Percentiles rank a stretch among this genome's conserved stretches.
Conservation (phyloP, 2,888 invertebrate genomes). For the Emmelina monodactyla region DNA sequence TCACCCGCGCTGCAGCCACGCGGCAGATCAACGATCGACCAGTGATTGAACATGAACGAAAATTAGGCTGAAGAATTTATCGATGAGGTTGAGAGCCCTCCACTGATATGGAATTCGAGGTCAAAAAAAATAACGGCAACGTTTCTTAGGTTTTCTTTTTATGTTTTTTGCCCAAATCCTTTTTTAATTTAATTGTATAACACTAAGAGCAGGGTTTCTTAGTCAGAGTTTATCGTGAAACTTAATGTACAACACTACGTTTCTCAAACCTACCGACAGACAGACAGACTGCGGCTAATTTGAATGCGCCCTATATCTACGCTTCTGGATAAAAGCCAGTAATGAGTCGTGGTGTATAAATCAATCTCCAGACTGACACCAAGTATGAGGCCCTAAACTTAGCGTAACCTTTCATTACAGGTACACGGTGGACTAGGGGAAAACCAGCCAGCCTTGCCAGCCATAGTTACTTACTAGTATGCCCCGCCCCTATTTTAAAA, state of each 20-base stretch:
- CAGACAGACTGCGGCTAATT: too few species aligned
- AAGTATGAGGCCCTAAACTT: too few species aligned
- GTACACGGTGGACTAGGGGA: too few species aligned
- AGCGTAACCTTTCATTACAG: too few species aligned
- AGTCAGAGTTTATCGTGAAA: neutral
- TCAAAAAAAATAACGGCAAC: conserved; percentile 1
- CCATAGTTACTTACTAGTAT: too few species aligned
- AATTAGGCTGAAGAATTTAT: conserved; percentile 4
- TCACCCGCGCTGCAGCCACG: conserved; percentile 7
- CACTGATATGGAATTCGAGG: conserved; percentile 5
- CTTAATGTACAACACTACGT: conserved; percentile 1
- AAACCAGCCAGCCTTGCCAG: too few species aligned
- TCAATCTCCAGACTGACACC: too few species aligned
- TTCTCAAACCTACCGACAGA: conserved; percentile 1
- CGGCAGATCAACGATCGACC: conserved; percentile 8
- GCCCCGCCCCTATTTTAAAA: too few species aligned
- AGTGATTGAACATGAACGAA: conserved; percentile 8
- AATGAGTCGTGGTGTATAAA: too few species aligned
- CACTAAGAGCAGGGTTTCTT: neutral
- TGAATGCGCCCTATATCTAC: too few species aligned
- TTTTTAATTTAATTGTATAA: neutral
- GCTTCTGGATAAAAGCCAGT: too few species aligned
- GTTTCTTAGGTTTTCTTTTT: neutral
- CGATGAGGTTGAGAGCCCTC: conserved; percentile 4
- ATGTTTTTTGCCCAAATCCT: neutral